Base-by-base conservation (phyloP, 1,140 invertebrate genomes). In the Cephus cinctus region DNA sequence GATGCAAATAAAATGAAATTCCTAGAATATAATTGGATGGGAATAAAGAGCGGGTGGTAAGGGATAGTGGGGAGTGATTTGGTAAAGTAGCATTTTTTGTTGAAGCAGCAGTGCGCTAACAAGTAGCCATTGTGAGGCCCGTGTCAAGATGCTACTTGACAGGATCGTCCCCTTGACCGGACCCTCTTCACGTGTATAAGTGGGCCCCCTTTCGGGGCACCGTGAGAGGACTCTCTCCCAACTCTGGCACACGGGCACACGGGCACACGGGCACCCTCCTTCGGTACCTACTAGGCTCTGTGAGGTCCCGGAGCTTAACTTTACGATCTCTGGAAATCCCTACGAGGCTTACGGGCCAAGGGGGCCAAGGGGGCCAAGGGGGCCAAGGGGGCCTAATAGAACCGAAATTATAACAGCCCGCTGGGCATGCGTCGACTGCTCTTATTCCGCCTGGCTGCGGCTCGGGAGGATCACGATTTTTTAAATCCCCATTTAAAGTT, bases 381-480 rank as follows among this genome's bases (percentile, higher is more conserved):
- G 39, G 31, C 54, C 53, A 47, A 43, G 12, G 52, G 50, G 52
- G 55, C 52, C 68, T 71, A 75, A 74, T 74, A 74, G 71, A 71
- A 63, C 68, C 63, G 56, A 75, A 74, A 75, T 76, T 76, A 76
- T 75, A 76, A 76, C 72, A 74, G 70, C 47, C 69, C 70, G 65
- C 68, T 76, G 73, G 73, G 64, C 70, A 73, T 71, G 71, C 66
- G 72, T 76, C 70, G 71, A 76, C 72, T 76, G 71, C 69, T 76
- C 72, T 76, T 75, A 76, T 76, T 76, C 70, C 69, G 71, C 70
- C 61, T 73, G 63, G 64, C 35, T 57, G 54, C 51, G 41, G 20
- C 35, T n/a, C n/a, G n/a, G n/a, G n/a, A n/a, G n/a, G n/a, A n/a
- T n/a, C n/a, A n/a, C n/a, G n/a, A n/a, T n/a, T n/a, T n/a, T n/a